Evolutionary conservation across 2,113 vertebrate species (phyloP), one percentile per base, ranked within the genome.

Genomic region (Gambusia holbrooki): DNA sequence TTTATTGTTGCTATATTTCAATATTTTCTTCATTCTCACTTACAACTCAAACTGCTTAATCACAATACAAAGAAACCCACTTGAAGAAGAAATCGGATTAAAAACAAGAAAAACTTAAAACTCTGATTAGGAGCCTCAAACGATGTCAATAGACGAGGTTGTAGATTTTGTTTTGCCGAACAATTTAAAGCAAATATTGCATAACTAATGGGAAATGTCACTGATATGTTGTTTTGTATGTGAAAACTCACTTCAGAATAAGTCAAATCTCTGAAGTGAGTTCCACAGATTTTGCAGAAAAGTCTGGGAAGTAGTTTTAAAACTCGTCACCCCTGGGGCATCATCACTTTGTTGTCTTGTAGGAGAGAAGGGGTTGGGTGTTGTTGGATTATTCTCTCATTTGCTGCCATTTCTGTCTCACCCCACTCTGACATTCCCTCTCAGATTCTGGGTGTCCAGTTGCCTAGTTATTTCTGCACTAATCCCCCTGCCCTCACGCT

Each of bases 391-490:
- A 73, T 80, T 68, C 40, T n/a, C 74, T 85, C 75, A 68, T 73
- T 75, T 68, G 72, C 74, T 83, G 84, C 83, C 87, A 80, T 87
- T 84, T 81, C 61, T 61, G 71, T 87, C 79, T 87, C 77, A 79
- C 86, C 88, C 83, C 80, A 69, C 81, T 45, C 86, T 80, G 69
- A 91, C 89, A 93, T 92, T 93, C 85, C 79, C 60, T 14, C 51
- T 83, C 71, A 77, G 66, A 76, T 8, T 45, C 58, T 7, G 71
- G 83, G 90, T 85, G 88, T 93, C 90, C 91, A 93, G 87, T 94
- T 93, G 88, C 86, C 63, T 3, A 72, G 92, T 91, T 95, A 95
- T 95, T 95, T 94, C 76, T 83, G 90, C 67, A 13, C 54, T 75
- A 54, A 83, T 72, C 74, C 70, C 70, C 32, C 75, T 75, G 87